Base-by-base conservation (phyloP, 35 echinoderm and acorn worm genomes). In the Lytechinus pictus region DNA sequence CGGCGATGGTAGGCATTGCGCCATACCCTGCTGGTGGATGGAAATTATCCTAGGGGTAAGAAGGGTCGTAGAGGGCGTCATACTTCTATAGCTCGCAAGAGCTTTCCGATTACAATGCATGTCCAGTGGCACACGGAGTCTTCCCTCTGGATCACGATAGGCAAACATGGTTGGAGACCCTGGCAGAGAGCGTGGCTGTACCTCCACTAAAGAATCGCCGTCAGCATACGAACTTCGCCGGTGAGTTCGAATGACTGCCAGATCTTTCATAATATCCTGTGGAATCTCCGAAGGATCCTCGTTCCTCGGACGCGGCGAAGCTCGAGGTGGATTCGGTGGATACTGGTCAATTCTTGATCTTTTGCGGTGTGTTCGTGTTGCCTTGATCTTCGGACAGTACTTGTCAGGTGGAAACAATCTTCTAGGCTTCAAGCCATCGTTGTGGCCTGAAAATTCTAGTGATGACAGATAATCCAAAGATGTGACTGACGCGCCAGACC, bases 101-200 rank as follows among this genome's bases (percentile, higher is more conserved):
- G 92, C 92, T 12, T 93, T 93, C n/a, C 24, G 92, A 57, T 93
- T 93, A 24, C 92, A 53, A 10, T 57, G 54, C 55, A 93, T 93
- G 92, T 93, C 92, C 54, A 93, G 28, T 10, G 92, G 92, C 92
- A 93, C 92, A 4, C 92, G 92, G n/a, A 93, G 10, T 11, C 27
- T 57, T 33, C 92, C 92, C 11, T 54, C n/a, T 10, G 92, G 27
- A 10, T 93, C 92, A 27, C 53, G 53, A 54, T 93, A 93, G 52
- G 92, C 92, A 27, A 93, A 93, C 92, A 93, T 93, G 52, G 92
- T 93, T 10, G 92, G 92, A 54, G 92, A 93, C 12, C 92, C 92
- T 55, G 92, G 92, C 16, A 93, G 53, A 55, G 92, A 55, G 0
- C 9, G 10, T 13, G 92, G 92, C 55, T 93, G 92, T 27, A 93